Evolutionary conservation across 2,797 vertebrate genomes (phyloP), one percentile per base, ranked within the genome.

Genomic region (Tiaroga cobitis): DNA sequence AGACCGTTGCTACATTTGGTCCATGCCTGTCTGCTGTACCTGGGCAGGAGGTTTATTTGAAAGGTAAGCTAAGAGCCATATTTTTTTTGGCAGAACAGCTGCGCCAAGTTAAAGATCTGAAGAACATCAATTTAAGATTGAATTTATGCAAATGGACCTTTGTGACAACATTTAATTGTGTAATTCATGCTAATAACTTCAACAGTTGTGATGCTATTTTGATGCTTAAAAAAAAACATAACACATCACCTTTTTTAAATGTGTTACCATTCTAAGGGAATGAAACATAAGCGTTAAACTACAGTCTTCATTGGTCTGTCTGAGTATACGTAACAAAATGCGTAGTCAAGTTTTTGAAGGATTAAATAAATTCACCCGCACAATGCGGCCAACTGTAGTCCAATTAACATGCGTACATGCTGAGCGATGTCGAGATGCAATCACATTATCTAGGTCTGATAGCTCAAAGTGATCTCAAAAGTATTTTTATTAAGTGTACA

Each of bases 1-100:
- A 92, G 87, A 84, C 91, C 87, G 89, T 89, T 87, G 88, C 91
- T 89, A 86, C 89, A 90, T 93, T 95, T 92, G 92, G 91, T 89
- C 85, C 70, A 86, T 86, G 87, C 61, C 75, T 49, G 79, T 83
- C 84, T 63, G 83, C 75, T 84, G 89, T 88, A 92, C 91, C 92
- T 92, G 91, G 80, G 82, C 87, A 51, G 32, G 78, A 90, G 81
- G 83, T 78, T 81, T 61, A 70, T 77, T 54, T 87, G 63, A 83
- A 89, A 82, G 90, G 85, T 90, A 84, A 56, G 85, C 74, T 89
- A 85, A 83, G 72, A 81, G 56, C 41, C 43, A 37, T 80, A 67
- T 72, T 77, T 61, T 86, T 82, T 68, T 72, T 89, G 89, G 88
- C 87, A 87, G 86, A 90, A 82, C 91, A 92, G 90, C 92, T 90